These are phyloP conservation scores for Micrasema longulum DNA, from an alignment of 1,140 invertebrate genomes.

Conservation along the genomic window DNA sequence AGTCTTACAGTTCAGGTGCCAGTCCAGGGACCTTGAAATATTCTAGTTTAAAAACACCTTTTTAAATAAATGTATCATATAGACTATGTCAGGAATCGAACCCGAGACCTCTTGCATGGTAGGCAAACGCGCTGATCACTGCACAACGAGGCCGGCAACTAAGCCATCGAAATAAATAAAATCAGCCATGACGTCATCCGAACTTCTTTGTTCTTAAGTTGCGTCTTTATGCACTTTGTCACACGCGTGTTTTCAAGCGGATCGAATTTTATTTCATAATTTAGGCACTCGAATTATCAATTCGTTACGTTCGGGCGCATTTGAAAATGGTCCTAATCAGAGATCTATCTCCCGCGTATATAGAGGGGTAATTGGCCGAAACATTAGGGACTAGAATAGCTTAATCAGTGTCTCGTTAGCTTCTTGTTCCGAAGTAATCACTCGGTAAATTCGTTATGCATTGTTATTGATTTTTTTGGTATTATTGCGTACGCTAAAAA, in stretches of 20 bases:
- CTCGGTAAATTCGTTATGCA: conserved; percentile 35
- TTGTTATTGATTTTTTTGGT: conserved; percentile 35
- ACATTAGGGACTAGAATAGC: conserved; percentile 53
- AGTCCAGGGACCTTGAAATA: too few species aligned
- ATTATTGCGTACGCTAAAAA: conserved; percentile 33
- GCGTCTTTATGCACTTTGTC: too few species aligned
- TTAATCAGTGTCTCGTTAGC: conserved; percentile 55
- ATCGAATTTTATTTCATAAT: conserved; percentile 40
- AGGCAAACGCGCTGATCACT: too few species aligned
- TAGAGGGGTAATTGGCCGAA: conserved; percentile 51
- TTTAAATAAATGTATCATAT: too few species aligned
- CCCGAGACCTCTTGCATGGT: too few species aligned
- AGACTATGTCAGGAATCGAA: too few species aligned
- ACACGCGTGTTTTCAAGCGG: conserved; percentile 47
- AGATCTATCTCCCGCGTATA: conserved; percentile 27
- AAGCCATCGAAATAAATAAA: too few species aligned
- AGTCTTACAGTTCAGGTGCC: too few species aligned
- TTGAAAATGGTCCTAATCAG: conserved; percentile 55
- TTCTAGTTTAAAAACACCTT: too few species aligned
- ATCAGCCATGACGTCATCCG: too few species aligned
- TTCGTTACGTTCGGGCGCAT: conserved; percentile 51
- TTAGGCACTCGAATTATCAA: conserved; percentile 49
- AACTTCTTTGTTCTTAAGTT: too few species aligned
- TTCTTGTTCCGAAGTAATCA: conserved; percentile 38
- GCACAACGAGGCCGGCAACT: too few species aligned